phyloP scores from a whole-genome alignment of 2,797 vertebrate species.

The Eurystomus glaucurus region DNA sequence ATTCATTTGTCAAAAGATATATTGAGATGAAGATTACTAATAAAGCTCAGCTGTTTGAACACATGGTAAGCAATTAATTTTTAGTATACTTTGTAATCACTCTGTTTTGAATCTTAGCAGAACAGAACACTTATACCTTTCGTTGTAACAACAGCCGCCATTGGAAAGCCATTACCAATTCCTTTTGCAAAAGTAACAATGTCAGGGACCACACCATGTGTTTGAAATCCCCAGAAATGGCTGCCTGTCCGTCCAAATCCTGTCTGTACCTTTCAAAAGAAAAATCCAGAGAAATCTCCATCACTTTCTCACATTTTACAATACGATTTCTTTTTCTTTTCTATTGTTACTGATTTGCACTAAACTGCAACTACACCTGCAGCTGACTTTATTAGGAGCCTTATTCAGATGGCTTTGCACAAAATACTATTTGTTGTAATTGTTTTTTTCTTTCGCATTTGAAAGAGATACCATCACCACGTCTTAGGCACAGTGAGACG shows the following conservation, averaged over 20 bases:
- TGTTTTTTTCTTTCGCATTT: not conserved
- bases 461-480: not conserved
- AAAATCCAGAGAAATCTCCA: not conserved
- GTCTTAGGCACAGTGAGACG: not conserved
- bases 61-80: not conserved
- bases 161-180: conserved; percentile 96
- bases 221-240: conserved; percentile 96
- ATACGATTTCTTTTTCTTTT: not conserved
- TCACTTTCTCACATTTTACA: not conserved
- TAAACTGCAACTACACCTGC: not conserved
- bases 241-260: conserved; percentile 94
- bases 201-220: conserved; percentile 91
- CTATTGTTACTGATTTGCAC: not conserved
- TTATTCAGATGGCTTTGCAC: not conserved
- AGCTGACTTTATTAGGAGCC: not conserved
- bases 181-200: conserved; percentile 96
- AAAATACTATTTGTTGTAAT: not conserved
- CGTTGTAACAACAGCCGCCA: conserved; percentile 94
- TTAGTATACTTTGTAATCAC: not conserved
- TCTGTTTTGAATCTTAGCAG: not conserved
- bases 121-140: conserved; percentile 82
- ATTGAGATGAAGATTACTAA: not conserved
- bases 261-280: conserved; percentile 91
- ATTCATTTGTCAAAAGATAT: not conserved
- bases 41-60: not conserved